These are phyloP conservation scores for Zaprionus camerounensis DNA, from an alignment of 1,140 invertebrate species.

Conservation along the genomic window DNA sequence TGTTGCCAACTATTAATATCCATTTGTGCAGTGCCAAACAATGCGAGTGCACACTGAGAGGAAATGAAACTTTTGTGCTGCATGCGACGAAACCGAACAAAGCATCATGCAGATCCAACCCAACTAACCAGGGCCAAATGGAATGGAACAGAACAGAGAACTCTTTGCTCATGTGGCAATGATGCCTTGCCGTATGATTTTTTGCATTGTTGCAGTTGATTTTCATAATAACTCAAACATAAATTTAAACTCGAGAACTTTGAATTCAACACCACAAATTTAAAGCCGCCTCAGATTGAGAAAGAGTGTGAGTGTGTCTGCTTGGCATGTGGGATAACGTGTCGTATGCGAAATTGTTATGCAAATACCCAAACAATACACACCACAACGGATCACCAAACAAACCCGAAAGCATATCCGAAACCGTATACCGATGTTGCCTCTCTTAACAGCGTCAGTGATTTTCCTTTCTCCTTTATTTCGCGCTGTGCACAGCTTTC, in stretches of 20 bases:
- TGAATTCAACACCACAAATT: constrained; percentile 49
- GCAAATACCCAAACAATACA: constrained; percentile 69
- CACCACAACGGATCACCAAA: constrained; percentile 61
- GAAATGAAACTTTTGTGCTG: constrained; percentile 67
- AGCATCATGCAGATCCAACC: constrained; percentile 2
- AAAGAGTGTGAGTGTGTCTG: too few relatives aligned
- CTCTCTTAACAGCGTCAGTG: constrained; percentile 36
- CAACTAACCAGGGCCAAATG: constrained; percentile 11
- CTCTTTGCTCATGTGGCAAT: constrained; percentile 44
- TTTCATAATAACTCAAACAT: constrained; percentile 66
- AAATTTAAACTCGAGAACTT: constrained; percentile 53
- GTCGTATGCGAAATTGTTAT: constrained; percentile 73
- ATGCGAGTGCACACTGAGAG: constrained; percentile 60
- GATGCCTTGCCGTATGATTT: constrained; percentile 49
- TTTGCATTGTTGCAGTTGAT: constrained; percentile 63
- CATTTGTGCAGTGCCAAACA: constrained; percentile 70
- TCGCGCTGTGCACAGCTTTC: constrained; percentile 27
- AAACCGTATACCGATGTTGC: constrained; percentile 33
- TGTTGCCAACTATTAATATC: constrained; percentile 71
- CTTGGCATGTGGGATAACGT: constrained; percentile 14
- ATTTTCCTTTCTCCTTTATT: constrained; percentile 22
- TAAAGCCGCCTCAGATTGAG: constrained; percentile 39
- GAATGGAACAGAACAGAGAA: constrained; percentile 8
- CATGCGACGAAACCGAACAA: constrained; percentile 60
- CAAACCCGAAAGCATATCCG: constrained; percentile 50